Percentiles rank a stretch among this genome's conserved stretches.
Evolutionary conservation across 92 coral and sea anemone species (phyloP).

Genomic region (Heteractis magnifica): DNA sequence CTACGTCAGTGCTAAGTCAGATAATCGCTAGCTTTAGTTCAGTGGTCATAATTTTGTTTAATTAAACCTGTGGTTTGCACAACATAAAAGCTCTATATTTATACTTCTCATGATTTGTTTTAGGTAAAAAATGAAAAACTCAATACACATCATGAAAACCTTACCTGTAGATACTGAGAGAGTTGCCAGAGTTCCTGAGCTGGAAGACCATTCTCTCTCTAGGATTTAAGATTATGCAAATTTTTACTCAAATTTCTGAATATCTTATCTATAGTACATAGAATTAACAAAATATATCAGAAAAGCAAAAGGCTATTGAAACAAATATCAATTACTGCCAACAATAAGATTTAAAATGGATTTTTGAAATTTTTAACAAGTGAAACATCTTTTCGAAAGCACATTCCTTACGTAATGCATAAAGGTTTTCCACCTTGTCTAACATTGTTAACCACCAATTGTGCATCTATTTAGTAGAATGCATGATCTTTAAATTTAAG

Average conservation of each 20-base stretch:
- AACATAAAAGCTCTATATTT: background rate
- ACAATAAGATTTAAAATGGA: background rate
- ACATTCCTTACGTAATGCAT: background rate
- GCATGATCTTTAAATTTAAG: background rate
- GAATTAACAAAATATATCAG: background rate
- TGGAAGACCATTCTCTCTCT: slow-evolving; percentile 84
- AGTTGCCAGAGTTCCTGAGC: slow-evolving; percentile 95
- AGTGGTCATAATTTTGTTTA: no score
- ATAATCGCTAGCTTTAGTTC: no score
- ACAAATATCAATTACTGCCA: background rate
- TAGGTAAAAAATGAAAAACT: background rate
- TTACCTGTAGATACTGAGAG: slow-evolving; percentile 93
- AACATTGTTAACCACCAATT: background rate
- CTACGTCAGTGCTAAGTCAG: no score
- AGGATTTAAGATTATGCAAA: background rate
- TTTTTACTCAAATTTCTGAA: background rate
- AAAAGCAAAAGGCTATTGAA: background rate
- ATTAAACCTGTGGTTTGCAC: no score
- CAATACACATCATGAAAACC: background rate
- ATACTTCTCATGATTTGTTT: background rate
- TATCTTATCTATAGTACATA: background rate
- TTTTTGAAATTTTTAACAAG: background rate
- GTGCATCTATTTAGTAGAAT: background rate
- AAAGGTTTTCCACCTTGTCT: background rate
- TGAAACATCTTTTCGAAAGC: background rate